Conservation (phyloP, 2,797 vertebrate genomes). For the Champsocephalus esox region DNA sequence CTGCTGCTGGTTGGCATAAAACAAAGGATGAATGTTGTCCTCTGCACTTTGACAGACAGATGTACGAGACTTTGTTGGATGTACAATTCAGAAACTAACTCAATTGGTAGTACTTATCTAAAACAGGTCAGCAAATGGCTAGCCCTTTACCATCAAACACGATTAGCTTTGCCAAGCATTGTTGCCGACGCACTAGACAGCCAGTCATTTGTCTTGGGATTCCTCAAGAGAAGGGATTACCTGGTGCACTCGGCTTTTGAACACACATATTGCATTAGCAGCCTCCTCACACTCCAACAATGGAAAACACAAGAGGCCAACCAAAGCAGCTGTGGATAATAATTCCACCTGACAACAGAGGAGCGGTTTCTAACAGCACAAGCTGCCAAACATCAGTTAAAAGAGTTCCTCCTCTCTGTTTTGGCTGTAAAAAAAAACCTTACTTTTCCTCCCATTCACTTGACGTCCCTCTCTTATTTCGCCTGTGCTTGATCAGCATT, state of each 20-base stretch:
- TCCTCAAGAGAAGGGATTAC: conserved; percentile 29
- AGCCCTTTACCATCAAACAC: conserved; percentile 35
- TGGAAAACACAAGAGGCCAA: conserved; percentile 55
- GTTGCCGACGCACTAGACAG: conserved; percentile 51
- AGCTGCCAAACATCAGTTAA: neutral
- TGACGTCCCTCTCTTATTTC: conserved; percentile 17
- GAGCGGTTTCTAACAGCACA: conserved; percentile 10
- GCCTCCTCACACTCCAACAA: conserved; percentile 65
- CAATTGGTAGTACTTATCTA: neutral
- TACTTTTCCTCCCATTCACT: conserved; percentile 6
- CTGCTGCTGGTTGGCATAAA: neutral
- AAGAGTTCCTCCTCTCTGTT: conserved; percentile 11
- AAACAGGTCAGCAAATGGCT: conserved; percentile 27
- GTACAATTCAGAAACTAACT: neutral
- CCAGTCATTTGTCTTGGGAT: conserved; percentile 49
- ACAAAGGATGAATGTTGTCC: neutral
- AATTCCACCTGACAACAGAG: conserved; percentile 14
- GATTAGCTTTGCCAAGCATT: conserved; percentile 22
- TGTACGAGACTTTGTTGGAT: neutral
- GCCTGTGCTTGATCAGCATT: conserved; percentile 23
- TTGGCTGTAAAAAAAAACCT: conserved; percentile 6
- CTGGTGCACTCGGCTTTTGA: conserved; percentile 44
- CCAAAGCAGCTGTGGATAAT: conserved; percentile 62
- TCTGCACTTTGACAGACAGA: neutral
- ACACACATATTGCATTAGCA: conserved; percentile 66